Percentiles rank a stretch among this genome's conserved stretches.
Evolutionary conservation across 2,888 invertebrate genomes (phyloP).

Genomic region (Orthosia incerta): DNA sequence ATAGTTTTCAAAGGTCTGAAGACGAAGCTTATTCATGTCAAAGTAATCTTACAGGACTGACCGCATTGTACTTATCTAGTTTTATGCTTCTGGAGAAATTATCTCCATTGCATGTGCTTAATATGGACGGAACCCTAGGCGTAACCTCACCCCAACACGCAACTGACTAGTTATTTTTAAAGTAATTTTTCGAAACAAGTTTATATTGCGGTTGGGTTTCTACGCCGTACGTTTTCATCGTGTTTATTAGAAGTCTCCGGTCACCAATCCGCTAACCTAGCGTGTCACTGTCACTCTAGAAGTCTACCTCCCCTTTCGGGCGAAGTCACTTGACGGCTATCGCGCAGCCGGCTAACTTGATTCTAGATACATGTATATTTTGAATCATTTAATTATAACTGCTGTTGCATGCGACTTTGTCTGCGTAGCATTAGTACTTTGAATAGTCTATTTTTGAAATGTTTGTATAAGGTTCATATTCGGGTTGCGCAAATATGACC

Average conservation of each 20-base stretch:
- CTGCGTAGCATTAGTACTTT: too few relatives aligned
- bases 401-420: too few relatives aligned
- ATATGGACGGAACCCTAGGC: conserved; percentile 18
- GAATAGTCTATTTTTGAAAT: too few relatives aligned
- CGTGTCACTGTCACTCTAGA: conserved; percentile 5
- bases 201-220: conserved; percentile 47
- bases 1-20: too few relatives aligned
- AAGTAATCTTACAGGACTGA: background rate
- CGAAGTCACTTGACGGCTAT: background rate
- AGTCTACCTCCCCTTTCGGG: background rate
- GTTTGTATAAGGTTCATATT: too few relatives aligned
- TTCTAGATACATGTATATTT: background rate
- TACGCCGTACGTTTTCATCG: conserved; percentile 46
- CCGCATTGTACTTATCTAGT: background rate
- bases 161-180: conserved; percentile 15
- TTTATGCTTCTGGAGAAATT: conserved; percentile 12
- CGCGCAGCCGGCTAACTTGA: background rate
- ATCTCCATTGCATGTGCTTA: conserved; percentile 14
- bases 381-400: too few relatives aligned
- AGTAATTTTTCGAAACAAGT: conserved; percentile 41
- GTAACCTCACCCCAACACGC: conserved; percentile 17
- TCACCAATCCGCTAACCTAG: conserved; percentile 38
- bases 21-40: too few relatives aligned
- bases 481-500: too few relatives aligned
- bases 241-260: conserved; percentile 39